phyloP scores from a whole-genome alignment of 2,113 vertebrate genomes.

The Gulo gulo region DNA sequence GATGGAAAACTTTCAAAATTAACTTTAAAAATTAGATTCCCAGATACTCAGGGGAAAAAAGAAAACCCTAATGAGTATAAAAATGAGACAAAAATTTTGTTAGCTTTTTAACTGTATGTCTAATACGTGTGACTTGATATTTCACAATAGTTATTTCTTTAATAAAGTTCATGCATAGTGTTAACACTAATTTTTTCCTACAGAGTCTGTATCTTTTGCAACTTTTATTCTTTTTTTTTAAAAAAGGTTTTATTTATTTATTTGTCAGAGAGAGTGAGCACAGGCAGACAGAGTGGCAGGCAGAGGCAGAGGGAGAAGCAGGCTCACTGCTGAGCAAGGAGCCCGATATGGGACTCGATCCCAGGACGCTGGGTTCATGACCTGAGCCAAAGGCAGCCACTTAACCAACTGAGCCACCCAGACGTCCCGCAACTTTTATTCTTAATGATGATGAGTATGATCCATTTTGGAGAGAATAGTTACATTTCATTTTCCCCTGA shows the following conservation, averaged over 20 bases:
- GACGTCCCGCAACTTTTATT: neutral
- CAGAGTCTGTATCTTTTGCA: neutral
- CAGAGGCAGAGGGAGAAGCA: no score
- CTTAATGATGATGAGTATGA: neutral
- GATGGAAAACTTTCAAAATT: neutral
- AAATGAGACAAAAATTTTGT: neutral
- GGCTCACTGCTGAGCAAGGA: no score
- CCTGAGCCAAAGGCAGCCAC: no score
- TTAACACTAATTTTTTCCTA: neutral
- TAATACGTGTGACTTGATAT: neutral
- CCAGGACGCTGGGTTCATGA: no score
- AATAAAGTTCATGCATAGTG: neutral
- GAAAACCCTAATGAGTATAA: neutral
- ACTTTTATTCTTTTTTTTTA: neutral
- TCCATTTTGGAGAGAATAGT: neutral
- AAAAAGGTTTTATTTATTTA: no score
- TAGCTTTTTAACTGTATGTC: neutral
- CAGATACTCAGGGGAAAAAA: neutral
- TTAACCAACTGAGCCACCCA: no score
- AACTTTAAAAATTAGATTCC: conserved; percentile 30
- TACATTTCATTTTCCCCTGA: neutral
- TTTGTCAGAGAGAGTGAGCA: no score
- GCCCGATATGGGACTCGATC: no score
- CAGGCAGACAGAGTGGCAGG: no score
- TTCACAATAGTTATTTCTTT: neutral